Evolutionary conservation across 2,113 vertebrate genomes (phyloP), one percentile per base, ranked within the genome.

Genomic region (Boleophthalmus pectinirostris): DNA sequence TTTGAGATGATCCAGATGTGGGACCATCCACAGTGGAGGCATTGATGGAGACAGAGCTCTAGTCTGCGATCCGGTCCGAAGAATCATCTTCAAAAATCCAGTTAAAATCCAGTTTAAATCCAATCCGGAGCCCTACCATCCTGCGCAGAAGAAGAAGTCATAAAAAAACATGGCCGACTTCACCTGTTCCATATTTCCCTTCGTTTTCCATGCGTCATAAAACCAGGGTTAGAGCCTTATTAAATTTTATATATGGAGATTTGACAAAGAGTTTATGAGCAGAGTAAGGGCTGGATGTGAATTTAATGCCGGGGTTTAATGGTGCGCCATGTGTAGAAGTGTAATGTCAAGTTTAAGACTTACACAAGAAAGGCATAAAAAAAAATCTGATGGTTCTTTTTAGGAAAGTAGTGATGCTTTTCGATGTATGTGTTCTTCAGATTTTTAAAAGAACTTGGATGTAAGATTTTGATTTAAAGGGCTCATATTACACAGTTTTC

Each of bases 1-100:
- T 82, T 77, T 64, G 84, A 89, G 77, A 83, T 74, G 72, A 86
- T 87, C 70, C 86, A 91, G 86, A 88, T 86, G 78, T 21, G 14
- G 25, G 64, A 84, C 70, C 3, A n/a, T 56, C 54, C 54, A 56
- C 54, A 83, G 69, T 74, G 79, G 63, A 79, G 66, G 80, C 80
- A 87, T 77, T 85, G 63, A 23, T 58, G 64, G 69, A 75, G 53
- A 49, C 58, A 3, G 63, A 11, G 25, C 57, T 8, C 24, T 69
- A 73, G 70, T 57, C 74, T 74, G 75, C 54, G 68, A 66, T 71
- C 6, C 51, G 20, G 51, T n/a, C 8, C 7, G 29, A 29, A 29
- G 29, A 21, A 21, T 7, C 47, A 16, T 51, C 47, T 20, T 51
- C 47, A 51, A 4, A 29, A 29, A 29, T 29, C 29, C 29, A 4